These are phyloP conservation scores for Bicyclus anynana DNA, from an alignment of 1,140 invertebrate species.

Conservation along the genomic window DNA sequence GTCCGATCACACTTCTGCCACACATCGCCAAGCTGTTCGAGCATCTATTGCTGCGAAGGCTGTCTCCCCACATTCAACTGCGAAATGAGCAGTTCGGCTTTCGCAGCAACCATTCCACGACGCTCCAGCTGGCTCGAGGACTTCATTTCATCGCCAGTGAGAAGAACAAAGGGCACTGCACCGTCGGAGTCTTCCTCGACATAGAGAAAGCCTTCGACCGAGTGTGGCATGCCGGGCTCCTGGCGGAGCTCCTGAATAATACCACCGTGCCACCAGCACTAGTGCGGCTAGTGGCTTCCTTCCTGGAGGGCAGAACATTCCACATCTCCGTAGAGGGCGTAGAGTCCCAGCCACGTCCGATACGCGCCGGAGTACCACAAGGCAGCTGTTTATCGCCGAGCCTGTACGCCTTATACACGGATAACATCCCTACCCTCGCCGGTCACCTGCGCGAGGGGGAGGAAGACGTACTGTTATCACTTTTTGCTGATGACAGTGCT, in stretches of 20 bases:
- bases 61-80: not conserved
- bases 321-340: not conserved
- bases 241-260: not conserved
- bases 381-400: constrained; percentile 34
- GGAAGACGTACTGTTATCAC: constrained; percentile 4
- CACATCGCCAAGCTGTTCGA: not conserved
- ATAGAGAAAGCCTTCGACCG: not conserved
- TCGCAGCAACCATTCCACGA: constrained; percentile 9
- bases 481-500: constrained; percentile 28
- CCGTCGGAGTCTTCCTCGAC: too few relatives aligned
- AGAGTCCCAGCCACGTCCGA: not conserved
- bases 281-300: not conserved
- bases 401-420: constrained; percentile 39
- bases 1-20: constrained; percentile 6
- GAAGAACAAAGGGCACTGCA: not conserved
- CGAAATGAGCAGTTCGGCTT: constrained; percentile 9
- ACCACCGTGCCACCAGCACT: not conserved
- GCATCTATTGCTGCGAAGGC: not conserved
- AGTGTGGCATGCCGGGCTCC: not conserved
- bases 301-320: not conserved
- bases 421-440: constrained; percentile 37
- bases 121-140: constrained; percentile 14
- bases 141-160: constrained; percentile 3
- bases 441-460: constrained; percentile 12
- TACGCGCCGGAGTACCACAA: not conserved